A percentile compares a stretch with the other conserved stretches of the same genome.
Evolutionary conservation across 2,888 invertebrate species (phyloP).

Genomic region (Coronaproctus castanopsis): DNA sequence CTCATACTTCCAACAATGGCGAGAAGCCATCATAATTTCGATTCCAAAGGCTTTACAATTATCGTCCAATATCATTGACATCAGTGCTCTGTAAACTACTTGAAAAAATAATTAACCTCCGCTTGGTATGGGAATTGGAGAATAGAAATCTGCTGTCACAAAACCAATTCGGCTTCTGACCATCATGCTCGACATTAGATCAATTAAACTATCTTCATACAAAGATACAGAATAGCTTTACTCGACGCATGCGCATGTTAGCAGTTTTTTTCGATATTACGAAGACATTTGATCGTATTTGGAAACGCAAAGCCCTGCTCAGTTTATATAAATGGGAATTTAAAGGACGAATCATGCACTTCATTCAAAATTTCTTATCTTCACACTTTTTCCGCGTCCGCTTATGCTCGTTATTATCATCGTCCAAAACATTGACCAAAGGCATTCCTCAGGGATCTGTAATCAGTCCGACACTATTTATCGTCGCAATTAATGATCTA

Average conservation of each 20-base stretch:
- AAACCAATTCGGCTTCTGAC: background rate
- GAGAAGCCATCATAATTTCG: background rate
- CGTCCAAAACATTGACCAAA: background rate
- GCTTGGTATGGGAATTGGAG: no score
- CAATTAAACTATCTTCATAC: background rate
- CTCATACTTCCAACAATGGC: background rate
- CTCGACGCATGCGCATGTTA: background rate
- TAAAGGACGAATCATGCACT: background rate
- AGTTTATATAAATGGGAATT: background rate
- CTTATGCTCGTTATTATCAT: background rate
- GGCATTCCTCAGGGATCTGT: background rate
- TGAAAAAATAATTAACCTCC: background rate
- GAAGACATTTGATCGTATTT: background rate
- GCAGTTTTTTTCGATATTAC: background rate
- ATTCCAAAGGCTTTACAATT: background rate
- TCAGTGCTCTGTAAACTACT: background rate
- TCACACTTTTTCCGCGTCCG: background rate
- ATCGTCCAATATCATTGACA: background rate
- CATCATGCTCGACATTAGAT: background rate
- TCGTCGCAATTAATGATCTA: background rate
- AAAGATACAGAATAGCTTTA: background rate
- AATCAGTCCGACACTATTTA: background rate
- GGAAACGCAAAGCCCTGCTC: background rate
- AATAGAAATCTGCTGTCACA: background rate
- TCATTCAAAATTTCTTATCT: background rate